Evolutionary conservation across 2,888 invertebrate species (phyloP).

Genomic region (Idaea dimidiata): DNA sequence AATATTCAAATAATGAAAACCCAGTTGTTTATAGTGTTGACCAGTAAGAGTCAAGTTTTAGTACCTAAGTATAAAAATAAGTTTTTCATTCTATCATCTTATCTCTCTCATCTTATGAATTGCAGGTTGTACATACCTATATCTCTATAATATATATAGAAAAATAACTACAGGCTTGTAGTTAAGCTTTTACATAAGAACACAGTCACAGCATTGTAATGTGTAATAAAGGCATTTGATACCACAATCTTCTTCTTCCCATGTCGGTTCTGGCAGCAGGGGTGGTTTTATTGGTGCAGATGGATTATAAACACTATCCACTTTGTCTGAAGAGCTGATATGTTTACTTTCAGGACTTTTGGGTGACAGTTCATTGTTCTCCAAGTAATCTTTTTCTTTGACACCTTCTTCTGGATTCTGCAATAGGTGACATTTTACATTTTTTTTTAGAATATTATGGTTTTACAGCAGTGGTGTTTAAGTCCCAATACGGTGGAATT

Average conservation of each 20-base stretch:
- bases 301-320: slow-evolving; percentile 61
- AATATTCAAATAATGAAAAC: too few species aligned
- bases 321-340: slow-evolving; percentile 54
- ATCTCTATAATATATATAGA: not conserved
- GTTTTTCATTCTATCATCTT: too few species aligned
- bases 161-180: not conserved
- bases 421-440: not conserved
- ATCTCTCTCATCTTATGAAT: too few species aligned
- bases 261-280: slow-evolving; percentile 44
- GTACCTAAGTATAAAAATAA: too few species aligned
- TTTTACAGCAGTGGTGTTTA: not conserved
- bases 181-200: slow-evolving; percentile 56
- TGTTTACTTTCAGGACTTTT: slow-evolving; percentile 41
- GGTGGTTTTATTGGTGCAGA: slow-evolving; percentile 47
- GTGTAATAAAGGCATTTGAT: slow-evolving; percentile 83
- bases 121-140: too few species aligned
- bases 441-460: not conserved
- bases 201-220: slow-evolving; percentile 84
- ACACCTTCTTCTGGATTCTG: slow-evolving; percentile 31
- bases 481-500: not conserved
- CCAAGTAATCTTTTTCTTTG: slow-evolving; percentile 46
- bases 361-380: slow-evolving; percentile 43
- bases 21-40: too few species aligned
- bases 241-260: slow-evolving; percentile 80
- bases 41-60: too few species aligned